Conservation (phyloP, 92 coral and sea anemone species). For the Desmophyllum pertusum region DNA sequence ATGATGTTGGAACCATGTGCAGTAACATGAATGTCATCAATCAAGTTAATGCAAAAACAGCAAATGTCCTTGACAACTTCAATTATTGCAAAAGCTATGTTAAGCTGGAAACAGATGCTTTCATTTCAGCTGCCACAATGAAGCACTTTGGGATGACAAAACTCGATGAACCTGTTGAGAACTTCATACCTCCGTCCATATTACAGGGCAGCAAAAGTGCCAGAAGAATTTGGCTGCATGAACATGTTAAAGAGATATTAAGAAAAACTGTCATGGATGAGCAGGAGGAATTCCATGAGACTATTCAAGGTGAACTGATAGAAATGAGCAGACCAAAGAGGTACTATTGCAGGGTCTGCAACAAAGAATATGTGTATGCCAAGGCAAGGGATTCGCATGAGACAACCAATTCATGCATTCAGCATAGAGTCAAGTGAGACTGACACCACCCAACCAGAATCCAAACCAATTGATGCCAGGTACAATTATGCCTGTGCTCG, state of each 20-base stretch:
- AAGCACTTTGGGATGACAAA: slow-evolving; percentile 57
- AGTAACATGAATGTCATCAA: slow-evolving; percentile 66
- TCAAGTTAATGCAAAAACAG: slow-evolving; percentile 66
- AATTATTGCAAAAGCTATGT: slow-evolving; percentile 64
- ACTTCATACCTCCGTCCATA: slow-evolving; percentile 53
- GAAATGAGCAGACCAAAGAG: slow-evolving; percentile 17
- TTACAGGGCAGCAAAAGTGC: slow-evolving; percentile 16
- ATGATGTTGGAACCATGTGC: slow-evolving; percentile 65
- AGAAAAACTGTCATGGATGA: slow-evolving; percentile 46
- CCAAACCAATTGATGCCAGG: neutral
- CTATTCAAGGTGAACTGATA: slow-evolving; percentile 18
- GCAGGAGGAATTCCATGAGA: slow-evolving; percentile 22
- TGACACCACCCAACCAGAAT: neutral
- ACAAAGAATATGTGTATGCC: slow-evolving; percentile 43
- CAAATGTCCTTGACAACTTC: slow-evolving; percentile 65
- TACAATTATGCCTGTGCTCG: slow-evolving; percentile 59
- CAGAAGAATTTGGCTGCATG: slow-evolving; percentile 62
- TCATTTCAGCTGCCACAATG: slow-evolving; percentile 51
- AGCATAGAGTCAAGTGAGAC: slow-evolving; percentile 19
- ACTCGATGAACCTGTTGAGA: slow-evolving; percentile 30
- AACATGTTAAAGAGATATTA: slow-evolving; percentile 42
- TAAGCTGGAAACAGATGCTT: slow-evolving; percentile 66
- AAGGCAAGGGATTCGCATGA: slow-evolving; percentile 66
- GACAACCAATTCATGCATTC: too few relatives aligned
- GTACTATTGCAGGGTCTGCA: slow-evolving; percentile 56